Evolutionary conservation across 2,113 vertebrate species (phyloP).

Genomic region (Poicephalus meyeri): DNA sequence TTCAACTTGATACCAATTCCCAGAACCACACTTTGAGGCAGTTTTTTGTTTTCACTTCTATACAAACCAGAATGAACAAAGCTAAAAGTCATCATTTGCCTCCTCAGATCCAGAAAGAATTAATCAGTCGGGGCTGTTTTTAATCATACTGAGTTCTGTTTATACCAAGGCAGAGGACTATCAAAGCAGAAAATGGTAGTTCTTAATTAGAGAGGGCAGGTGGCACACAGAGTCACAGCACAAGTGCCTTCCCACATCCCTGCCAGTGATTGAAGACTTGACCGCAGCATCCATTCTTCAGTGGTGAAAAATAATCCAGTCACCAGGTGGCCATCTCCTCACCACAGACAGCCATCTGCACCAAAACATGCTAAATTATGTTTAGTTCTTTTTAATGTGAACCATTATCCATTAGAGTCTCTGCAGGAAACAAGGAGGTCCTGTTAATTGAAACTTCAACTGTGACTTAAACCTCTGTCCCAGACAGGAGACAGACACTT

Average conservation of each 20-base stretch:
- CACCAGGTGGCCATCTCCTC: slow-evolving; percentile 64
- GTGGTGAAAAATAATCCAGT: slow-evolving; percentile 59
- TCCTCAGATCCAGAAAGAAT: not conserved
- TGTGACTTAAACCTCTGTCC: slow-evolving; percentile 40
- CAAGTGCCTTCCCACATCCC: slow-evolving; percentile 15
- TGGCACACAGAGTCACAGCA: slow-evolving; percentile 49
- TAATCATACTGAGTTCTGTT: slow-evolving; percentile 19
- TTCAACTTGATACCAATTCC: slow-evolving; percentile 8
- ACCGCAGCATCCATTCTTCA: slow-evolving; percentile 58
- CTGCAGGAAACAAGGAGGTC: slow-evolving; percentile 33
- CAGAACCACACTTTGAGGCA: not conserved
- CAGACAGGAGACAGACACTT: slow-evolving; percentile 19
- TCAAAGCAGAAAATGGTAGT: slow-evolving; percentile 59
- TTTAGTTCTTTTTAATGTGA: slow-evolving; percentile 65
- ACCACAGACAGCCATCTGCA: slow-evolving; percentile 48
- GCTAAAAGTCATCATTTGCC: not conserved
- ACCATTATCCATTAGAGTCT: slow-evolving; percentile 56
- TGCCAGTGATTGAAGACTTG: slow-evolving; percentile 54
- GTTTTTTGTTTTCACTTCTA: not conserved
- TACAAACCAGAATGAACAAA: slow-evolving; percentile 14
- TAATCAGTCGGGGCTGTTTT: not conserved
- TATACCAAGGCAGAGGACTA: slow-evolving; percentile 31
- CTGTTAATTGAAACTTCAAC: slow-evolving; percentile 61
- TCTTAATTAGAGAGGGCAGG: slow-evolving; percentile 71
- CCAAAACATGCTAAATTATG: slow-evolving; percentile 63